Percentiles rank a stretch among this genome's conserved stretches.
These are phyloP conservation scores for Haemorhous mexicanus DNA, from an alignment of 2,113 vertebrate genomes.

Conservation along the genomic window DNA sequence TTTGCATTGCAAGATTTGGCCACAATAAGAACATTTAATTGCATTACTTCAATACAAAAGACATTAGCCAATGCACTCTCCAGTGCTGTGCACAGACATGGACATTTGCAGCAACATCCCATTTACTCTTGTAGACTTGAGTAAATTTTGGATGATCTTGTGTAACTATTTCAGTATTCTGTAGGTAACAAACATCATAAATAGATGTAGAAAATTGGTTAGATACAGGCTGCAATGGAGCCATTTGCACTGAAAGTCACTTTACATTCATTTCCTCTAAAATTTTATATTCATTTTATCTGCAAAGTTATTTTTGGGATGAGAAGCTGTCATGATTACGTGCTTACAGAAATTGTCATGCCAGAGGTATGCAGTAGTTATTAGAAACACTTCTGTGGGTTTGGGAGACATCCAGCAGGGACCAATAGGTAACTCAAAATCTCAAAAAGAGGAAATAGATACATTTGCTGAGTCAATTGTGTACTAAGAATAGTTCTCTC, in stretches of 20 bases:
- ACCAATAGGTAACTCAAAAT: background rate
- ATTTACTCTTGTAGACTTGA: background rate
- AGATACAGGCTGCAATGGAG: background rate
- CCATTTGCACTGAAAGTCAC: background rate
- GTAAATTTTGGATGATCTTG: background rate
- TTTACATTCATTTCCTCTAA: background rate
- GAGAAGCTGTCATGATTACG: background rate
- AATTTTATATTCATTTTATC: background rate
- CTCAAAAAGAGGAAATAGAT: background rate
- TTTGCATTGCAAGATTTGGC: slow-evolving; percentile 9
- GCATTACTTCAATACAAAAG: background rate
- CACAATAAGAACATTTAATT: slow-evolving; percentile 28
- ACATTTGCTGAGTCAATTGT: background rate
- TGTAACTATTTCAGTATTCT: background rate
- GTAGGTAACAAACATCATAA: background rate
- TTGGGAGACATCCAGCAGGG: background rate
- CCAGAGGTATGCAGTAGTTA: background rate
- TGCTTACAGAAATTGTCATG: background rate
- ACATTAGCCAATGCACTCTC: background rate
- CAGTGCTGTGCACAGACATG: background rate
- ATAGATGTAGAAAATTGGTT: background rate
- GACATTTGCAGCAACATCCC: background rate
- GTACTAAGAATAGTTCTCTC: background rate
- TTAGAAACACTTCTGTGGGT: background rate
- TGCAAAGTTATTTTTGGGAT: background rate